A percentile compares a stretch with the other conserved stretches of the same genome.
These are phyloP conservation scores for Alosa sapidissima DNA, from an alignment of 2,797 vertebrate genomes.

Conservation along the genomic window DNA sequence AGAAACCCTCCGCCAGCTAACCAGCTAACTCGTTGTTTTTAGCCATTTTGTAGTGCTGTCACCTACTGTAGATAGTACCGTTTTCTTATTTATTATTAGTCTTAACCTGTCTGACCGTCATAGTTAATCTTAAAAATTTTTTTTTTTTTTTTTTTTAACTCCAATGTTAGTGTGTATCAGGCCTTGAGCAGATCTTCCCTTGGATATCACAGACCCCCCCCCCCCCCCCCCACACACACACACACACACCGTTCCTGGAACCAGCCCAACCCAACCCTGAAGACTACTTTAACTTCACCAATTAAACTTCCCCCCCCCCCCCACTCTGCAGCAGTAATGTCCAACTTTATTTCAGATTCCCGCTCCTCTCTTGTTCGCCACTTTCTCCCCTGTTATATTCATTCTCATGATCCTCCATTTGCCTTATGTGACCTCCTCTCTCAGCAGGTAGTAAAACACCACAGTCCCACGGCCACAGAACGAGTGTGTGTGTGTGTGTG, in stretches of 20 bases:
- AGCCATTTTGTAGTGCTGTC: background rate
- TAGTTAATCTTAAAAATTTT: background rate
- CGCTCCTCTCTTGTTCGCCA: background rate
- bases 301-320: conserved; percentile 12
- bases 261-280: background rate
- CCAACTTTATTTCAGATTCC: conserved; percentile 23
- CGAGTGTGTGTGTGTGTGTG: conserved; percentile 12
- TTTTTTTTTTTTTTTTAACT: background rate
- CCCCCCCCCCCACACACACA: background rate
- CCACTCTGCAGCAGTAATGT: conserved; percentile 12
- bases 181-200: background rate
- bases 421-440: conserved; percentile 18
- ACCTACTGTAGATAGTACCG: background rate
- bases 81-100: background rate
- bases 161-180: background rate
- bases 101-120: background rate
- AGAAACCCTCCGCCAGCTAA: background rate
- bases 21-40: background rate
- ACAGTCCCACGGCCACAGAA: conserved; percentile 15
- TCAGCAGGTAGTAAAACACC: conserved; percentile 35
- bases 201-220: background rate
- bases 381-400: background rate
- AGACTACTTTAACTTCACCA: background rate
- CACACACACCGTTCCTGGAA: background rate
- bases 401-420: conserved; percentile 29